Base-by-base conservation (phyloP, 2,113 vertebrate genomes). In the Bubo blakistoni region DNA sequence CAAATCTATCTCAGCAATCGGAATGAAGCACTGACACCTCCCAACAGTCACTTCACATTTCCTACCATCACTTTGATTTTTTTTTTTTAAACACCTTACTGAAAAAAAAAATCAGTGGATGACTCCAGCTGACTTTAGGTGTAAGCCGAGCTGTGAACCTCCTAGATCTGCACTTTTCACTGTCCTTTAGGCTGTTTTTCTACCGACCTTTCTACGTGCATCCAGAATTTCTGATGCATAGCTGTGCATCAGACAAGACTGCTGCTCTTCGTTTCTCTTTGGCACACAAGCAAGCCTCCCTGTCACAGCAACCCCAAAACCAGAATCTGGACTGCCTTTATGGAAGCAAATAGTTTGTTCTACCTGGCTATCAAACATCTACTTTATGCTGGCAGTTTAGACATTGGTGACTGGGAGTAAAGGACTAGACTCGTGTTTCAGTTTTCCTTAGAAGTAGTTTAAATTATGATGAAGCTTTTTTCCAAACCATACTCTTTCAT, bases 161-260 rank as follows among this genome's bases (percentile, higher is more conserved):
- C 42, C 54, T 80, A 51, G 46, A 73, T 11, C 25, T 42, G 42
- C 11, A 29, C 9, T 46, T 66, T 51, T 74, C 49, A 6, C 17
- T 30, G 2, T 36, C 34, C 27, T 38, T n/a, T 22, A 46, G 69
- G 51, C 24, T 84, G 52, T 0, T 54, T 66, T 81, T 87, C 65
- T 46, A 5, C 32, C 0, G 0, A 42, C n/a, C 17, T n/a, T 71
- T 67, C 55, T 38, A 20, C 21, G 38, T 47, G 16, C 9, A 42
- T 4, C 51, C 73, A 63, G 29, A 59, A 55, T 30, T n/a, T 46
- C 79, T 47, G 0, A 0, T 2, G 29, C 26, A 51, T 2, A 2
- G 3, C 25, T 58, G 27, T 20, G 21, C 65, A 25, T 34, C 34
- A 46, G 20, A 25, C 34, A 11, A 3, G 62, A 22, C 40, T 34